Evolutionary conservation across 2,888 invertebrate genomes (phyloP).

Genomic region (Augiades crinisus): DNA sequence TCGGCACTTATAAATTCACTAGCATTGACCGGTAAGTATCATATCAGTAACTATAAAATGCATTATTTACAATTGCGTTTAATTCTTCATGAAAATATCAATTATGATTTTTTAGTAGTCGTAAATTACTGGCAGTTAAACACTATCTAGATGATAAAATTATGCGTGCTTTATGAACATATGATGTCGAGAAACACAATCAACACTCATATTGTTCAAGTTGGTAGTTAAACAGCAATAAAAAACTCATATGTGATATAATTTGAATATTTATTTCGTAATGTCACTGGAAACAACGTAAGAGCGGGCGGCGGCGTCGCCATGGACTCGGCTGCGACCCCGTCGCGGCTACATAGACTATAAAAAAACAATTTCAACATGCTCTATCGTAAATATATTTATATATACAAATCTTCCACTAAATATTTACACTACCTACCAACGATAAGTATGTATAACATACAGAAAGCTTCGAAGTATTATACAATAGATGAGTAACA

Average conservation of each 20-base stretch:
- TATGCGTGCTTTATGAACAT: too few relatives aligned
- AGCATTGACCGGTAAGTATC: too few relatives aligned
- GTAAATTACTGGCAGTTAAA: too few relatives aligned
- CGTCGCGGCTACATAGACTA: conserved; percentile 71
- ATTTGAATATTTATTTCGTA: conserved; percentile 79
- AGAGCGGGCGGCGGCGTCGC: conserved; percentile 62
- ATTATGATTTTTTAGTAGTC: too few relatives aligned
- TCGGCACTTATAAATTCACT: too few relatives aligned
- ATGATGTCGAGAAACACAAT: too few relatives aligned
- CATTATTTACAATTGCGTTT: too few relatives aligned
- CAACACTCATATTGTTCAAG: too few relatives aligned
- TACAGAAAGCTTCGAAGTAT: conserved; percentile 72
- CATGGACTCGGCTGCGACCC: conserved; percentile 66
- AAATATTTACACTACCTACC: conserved; percentile 75
- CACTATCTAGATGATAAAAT: too few relatives aligned
- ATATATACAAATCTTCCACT: conserved; percentile 67
- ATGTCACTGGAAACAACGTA: conserved; percentile 76
- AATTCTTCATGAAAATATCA: too few relatives aligned
- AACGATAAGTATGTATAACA: conserved; percentile 73
- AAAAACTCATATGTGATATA: conserved; percentile 62
- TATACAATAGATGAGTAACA: conserved; percentile 62
- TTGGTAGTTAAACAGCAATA: conserved; percentile 37
- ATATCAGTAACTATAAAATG: too few relatives aligned
- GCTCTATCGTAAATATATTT: conserved; percentile 58
- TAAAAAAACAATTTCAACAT: conserved; percentile 78